Percentiles rank a stretch among this genome's conserved stretches.
Conservation (phyloP, 2,888 invertebrate species). For the Actias luna region DNA sequence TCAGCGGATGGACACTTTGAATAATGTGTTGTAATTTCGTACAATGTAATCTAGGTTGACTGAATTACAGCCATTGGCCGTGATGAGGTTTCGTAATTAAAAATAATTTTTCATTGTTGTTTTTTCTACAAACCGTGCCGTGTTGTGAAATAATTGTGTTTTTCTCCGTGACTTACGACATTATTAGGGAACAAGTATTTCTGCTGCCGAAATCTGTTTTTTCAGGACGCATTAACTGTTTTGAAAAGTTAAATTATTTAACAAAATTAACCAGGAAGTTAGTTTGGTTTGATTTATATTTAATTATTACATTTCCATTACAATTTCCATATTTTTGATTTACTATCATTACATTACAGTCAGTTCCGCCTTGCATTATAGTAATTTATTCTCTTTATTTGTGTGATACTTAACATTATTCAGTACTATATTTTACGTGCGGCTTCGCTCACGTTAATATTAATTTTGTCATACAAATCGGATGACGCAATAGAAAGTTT, state of each 20-base stretch:
- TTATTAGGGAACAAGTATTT: neutral
- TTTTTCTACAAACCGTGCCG: neutral
- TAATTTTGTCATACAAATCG: too few species aligned
- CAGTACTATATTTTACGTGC: too few species aligned
- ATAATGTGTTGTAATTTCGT: constrained; percentile 17
- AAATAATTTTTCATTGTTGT: constrained; percentile 14
- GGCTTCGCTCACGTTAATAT: too few species aligned
- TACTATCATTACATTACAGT: neutral
- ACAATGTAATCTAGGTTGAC: constrained; percentile 16
- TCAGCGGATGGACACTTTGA: constrained; percentile 10
- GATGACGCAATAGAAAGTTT: too few species aligned
- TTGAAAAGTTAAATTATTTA: too few species aligned
- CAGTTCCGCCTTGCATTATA: too few species aligned
- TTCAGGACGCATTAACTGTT: neutral
- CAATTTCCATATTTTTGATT: neutral
- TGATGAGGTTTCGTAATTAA: constrained; percentile 15
- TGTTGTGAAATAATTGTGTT: constrained; percentile 4
- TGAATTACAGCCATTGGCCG: constrained; percentile 14
- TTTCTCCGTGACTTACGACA: neutral
- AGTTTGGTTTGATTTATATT: too few species aligned
- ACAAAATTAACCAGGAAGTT: too few species aligned
- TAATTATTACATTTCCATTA: neutral
- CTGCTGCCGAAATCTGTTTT: neutral
- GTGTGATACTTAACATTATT: neutral
- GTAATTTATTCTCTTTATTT: neutral